Base-by-base conservation (phyloP, 1,140 invertebrate genomes). In the Monochamus saltuarius region DNA sequence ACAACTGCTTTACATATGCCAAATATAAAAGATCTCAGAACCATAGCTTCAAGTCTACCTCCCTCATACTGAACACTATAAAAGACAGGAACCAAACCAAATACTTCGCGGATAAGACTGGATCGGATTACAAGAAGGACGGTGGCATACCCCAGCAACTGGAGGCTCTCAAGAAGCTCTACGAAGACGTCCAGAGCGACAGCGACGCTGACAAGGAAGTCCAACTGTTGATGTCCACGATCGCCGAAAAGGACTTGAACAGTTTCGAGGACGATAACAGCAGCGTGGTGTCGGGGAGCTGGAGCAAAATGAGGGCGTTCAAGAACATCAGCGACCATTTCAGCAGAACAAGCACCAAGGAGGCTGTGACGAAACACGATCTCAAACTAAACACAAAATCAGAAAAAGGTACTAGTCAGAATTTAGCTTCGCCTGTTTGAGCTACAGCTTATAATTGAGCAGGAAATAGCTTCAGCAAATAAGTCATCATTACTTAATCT, bases 181-280 rank as follows among this genome's bases (percentile, higher is more conserved):
- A 78, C 50, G 75, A 77, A 50, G 74, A 76, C 36, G 67, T 72
- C 9, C 61, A 68, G 8, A 78, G 74, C 46, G 66, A 75, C 56
- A 75, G 73, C 54, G 72, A 78, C 38, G 77, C 77, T 0, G 79
- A 79, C 51, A 77, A 79, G 56, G 79, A 79, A 68, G 77, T 79
- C 2, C 70, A 77, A 60, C 73, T 65, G 10, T 68, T 77, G 54
- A 77, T 79, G 74, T 72, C 69, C 34, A 56, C 55, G 29, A 61
- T 63, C 35, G 50, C 49, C 8, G 61, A 64, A 14, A 29, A 42
- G 17, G 51, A 61, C 16, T 14, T 46, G 40, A 56, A 46, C 29
- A 8, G 38, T 17, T 47, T 42, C 10, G 61, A 66, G 35, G 68
- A 73, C 29, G 69, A 66, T 34, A 56, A 36, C 46, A 69, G 66